Evolutionary conservation across 2,888 invertebrate species (phyloP), one percentile per base, ranked within the genome.

Genomic region (Merodon equestris): DNA sequence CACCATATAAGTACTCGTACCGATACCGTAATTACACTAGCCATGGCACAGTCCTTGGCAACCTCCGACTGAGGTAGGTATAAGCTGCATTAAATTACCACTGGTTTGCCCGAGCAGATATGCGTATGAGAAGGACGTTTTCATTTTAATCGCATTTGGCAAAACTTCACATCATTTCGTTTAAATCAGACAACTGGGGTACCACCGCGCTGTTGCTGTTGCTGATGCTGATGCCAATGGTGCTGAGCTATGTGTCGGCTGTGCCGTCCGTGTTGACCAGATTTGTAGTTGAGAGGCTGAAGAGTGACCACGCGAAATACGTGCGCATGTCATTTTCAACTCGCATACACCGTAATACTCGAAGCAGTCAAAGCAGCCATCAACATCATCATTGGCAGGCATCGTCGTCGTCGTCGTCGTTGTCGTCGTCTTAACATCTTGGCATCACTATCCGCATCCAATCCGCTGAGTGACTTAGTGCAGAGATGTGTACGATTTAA

Each of bases 341-440:
- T 48, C 73, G 72, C 50, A 54, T 48, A 42, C 68, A 74, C 74
- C 74, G 74, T 74, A 79, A 68, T 68, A 79, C 79, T 79, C 64
- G 58, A 15, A 70, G 74, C 79, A 79, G 79, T 79, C 79, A 79
- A 79, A 79, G 79, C 74, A 74, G 79, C 79, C 79, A 79, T 79
- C 79, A 79, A 79, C 79, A 79, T 79, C 79, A 74, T 79, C 79
- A 79, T 79, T 79, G 79, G 79, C 79, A 79, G 79, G 64, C 74
- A 74, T 74, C 68, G 79, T 72, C 47, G 60, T 70, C n/a, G n/a
- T n/a, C n/a, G n/a, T n/a, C n/a, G n/a, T n/a, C n/a, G n/a, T 27
- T 53, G 48, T 56, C 54, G 68, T 61, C 61, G 67, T 70, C 70
- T 47, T 68, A 73, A 53, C 42, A 15, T 15, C 56, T 15, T 51